phyloP scores from a whole-genome alignment of 2,888 invertebrate genomes.

The Amaurobius ferox region DNA sequence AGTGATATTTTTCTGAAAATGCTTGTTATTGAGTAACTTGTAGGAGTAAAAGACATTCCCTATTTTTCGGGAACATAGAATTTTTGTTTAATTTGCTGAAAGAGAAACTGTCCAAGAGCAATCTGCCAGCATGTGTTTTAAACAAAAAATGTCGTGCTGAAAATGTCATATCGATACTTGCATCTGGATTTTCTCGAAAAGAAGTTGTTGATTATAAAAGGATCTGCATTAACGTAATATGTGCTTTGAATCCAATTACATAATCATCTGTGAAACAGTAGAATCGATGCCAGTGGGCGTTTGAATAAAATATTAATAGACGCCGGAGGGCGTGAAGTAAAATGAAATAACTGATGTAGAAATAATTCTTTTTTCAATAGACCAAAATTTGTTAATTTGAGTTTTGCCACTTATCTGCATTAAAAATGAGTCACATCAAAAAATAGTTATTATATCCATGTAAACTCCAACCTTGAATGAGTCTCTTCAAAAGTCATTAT shows the following conservation, averaged over 20 bases:
- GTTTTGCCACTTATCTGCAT: no score
- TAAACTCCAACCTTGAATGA: no score
- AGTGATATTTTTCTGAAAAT: no score
- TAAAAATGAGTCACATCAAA: no score
- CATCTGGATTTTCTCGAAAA: conserved; percentile 53
- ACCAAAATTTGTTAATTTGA: no score
- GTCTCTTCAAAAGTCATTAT: no score
- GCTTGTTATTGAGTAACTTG: background rate
- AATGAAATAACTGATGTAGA: no score
- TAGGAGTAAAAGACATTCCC: no score
- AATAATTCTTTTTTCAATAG: no score
- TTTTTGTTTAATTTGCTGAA: background rate
- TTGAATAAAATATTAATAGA: no score
- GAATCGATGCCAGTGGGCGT: background rate
- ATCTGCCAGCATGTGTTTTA: conserved; percentile 37
- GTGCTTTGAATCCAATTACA: conserved; percentile 24
- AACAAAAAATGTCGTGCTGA: background rate
- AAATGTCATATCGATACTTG: conserved; percentile 18
- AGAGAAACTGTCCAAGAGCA: conserved; percentile 8
- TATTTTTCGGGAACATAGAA: background rate
- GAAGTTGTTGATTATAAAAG: conserved; percentile 25
- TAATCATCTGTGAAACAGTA: background rate
- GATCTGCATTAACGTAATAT: conserved; percentile 40
- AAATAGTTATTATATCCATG: no score
- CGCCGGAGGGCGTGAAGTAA: no score